Percentiles rank a stretch among this genome's conserved stretches.
phyloP scores from a whole-genome alignment of 2,888 invertebrate genomes.

The Anodontia alba region DNA sequence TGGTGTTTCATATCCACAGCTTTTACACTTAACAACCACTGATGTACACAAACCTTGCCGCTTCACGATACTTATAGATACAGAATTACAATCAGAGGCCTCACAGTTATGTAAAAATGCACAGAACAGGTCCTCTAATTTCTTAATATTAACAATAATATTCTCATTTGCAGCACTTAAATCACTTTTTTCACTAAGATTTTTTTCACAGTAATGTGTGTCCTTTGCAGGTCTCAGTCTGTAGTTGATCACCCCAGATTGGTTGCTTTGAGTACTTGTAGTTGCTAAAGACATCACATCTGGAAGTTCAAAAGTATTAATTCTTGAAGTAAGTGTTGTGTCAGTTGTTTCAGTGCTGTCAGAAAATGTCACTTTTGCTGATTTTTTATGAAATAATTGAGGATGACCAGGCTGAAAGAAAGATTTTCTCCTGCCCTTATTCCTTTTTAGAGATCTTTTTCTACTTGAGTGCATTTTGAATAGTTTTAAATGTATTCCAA shows the following conservation, averaged over 20 bases:
- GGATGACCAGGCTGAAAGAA: too few species aligned
- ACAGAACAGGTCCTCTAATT: background rate
- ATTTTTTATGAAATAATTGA: too few species aligned
- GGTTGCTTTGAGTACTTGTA: too few species aligned
- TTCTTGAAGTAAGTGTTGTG: background rate
- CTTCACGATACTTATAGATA: background rate
- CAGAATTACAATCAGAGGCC: background rate
- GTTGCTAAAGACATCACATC: background rate
- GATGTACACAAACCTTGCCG: constrained; percentile 17
- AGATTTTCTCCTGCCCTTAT: too few species aligned
- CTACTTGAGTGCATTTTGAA: background rate
- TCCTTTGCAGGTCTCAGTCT: too few species aligned
- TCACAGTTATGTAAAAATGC: background rate
- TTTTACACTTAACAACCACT: background rate
- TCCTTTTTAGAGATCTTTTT: background rate
- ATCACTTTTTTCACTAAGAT: background rate
- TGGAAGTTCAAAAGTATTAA: background rate
- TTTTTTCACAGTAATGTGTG: background rate
- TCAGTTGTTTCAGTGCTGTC: background rate
- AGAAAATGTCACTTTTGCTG: background rate
- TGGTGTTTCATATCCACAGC: background rate
- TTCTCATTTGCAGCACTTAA: too few species aligned
- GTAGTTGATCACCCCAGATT: too few species aligned
- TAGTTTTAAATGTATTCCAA: background rate
- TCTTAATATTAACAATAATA: background rate